Evolutionary conservation across 2,797 vertebrate genomes (phyloP), one percentile per base, ranked within the genome.

Genomic region (Apodemus agrarius): DNA sequence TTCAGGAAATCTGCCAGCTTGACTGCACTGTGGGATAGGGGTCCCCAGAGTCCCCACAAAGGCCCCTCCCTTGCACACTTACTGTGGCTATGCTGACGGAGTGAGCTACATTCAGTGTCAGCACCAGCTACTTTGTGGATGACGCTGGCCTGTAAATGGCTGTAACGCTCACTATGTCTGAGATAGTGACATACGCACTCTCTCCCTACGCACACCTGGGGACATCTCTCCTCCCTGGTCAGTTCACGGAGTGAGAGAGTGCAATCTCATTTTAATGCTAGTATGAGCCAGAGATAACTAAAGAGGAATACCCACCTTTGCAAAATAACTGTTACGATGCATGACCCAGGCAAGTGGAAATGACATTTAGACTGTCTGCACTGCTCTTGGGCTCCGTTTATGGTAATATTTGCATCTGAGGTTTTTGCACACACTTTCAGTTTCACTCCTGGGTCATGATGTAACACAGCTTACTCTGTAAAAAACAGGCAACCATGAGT

Each of bases 281-380:
- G 49, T 92, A 84, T 74, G 94, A 97, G 72, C 69, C 90, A 97
- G 83, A 95, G 92, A 92, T 90, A 97, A 95, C 90, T 94, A 95
- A 91, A 88, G 88, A 94, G 95, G 72, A 90, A 98, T 96, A 93
- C 79, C 89, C 96, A 90, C 93, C 90, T 96, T 94, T 76, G 95
- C 75, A 80, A 88, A 90, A 93, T 43, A 72, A 29, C 52, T 40
- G 43, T 52, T 43, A 84, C 46, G 95, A 93, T 74, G 31, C 67
- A 40, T 84, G 85, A 79, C 82, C 63, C 89, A 95, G 79, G 40
- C 78, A 81, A 90, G 74, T 49, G 76, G 79, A 93, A 93, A 88
- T 88, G 94, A 91, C 94, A 95, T 97, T 61, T 69, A 96, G 90
- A 85, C 88, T 93, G 74, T 85, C 90, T 75, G 63, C 14, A 59